Evolutionary conservation across 1,140 invertebrate species (phyloP), one percentile per base, ranked within the genome.

Genomic region (Drosophila bipectinata): DNA sequence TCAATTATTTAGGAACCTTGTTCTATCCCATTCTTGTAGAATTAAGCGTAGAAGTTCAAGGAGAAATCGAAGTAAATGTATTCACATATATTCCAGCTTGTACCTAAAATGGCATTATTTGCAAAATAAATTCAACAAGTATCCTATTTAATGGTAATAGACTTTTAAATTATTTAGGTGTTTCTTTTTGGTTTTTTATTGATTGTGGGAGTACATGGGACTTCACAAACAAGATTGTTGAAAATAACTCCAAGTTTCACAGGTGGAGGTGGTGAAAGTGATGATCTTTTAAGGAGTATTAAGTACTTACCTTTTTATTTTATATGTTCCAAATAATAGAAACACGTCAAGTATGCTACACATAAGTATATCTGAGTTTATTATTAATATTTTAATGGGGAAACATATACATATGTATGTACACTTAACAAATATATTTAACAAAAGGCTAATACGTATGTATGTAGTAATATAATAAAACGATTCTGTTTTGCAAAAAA

Each of bases 341-440:
- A 28, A 28, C 26, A 28, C 8, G 30, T 8, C 47, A 15, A 15
- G 6, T 61, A 64, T 54, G 57, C 79, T 79, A 84, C 58, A 84
- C 76, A 83, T 83, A 76, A 55, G 41, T 79, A 80, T 83, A 66
- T 78, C 56, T 76, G 80, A 72, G 71, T 84, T 84, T 85, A 85
- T 84, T 84, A 84, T 80, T 80, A 55, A 41, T 77, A 56, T 34
- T 74, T 55, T 64, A 45, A 52, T 45, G 52, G 56, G 60, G 47
- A 80, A 85, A 85, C 77, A 85, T 84, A 84, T 69, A 68, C 66
- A 69, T 69, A 69, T 69, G 26, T 69, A 69, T 84, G 48, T 84
- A 84, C 81, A 84, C 81, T 85, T 84, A 84, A 77, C 59, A 66
- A 75, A 75, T 75, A 75, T 39, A 69, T 26, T 69, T 69, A 69